Conservation (phyloP, 2,888 invertebrate genomes). For the Elysia crispata region DNA sequence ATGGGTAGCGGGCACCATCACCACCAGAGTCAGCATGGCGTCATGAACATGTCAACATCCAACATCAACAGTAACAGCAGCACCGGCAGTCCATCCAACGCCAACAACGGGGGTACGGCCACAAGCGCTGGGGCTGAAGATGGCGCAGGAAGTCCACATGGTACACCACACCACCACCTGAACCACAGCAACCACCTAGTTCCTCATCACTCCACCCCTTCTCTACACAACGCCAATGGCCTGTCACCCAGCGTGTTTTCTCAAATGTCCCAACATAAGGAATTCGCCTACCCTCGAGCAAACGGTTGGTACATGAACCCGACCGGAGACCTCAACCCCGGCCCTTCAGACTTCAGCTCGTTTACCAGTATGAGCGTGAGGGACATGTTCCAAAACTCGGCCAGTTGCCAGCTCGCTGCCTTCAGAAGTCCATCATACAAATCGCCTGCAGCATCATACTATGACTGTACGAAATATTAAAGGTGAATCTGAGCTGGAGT, state of each 20-base stretch:
- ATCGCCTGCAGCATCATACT: conserved; percentile 64
- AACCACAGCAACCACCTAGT: conserved; percentile 57
- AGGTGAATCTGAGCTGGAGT: background rate
- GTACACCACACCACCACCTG: conserved; percentile 58
- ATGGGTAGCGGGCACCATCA: conserved; percentile 27
- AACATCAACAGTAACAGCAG: conserved; percentile 50
- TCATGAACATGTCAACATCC: conserved; percentile 52
- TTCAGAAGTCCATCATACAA: conserved; percentile 69
- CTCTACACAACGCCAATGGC: conserved; percentile 60
- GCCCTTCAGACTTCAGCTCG: conserved; percentile 56
- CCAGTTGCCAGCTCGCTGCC: conserved; percentile 72
- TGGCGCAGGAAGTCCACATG: conserved; percentile 56
- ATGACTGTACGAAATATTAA: conserved; percentile 65
- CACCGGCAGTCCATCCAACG: conserved; percentile 18
- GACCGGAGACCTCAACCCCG: conserved; percentile 59
- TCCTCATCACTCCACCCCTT: conserved; percentile 55
- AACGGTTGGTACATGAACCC: conserved; percentile 70
- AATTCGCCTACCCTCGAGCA: conserved; percentile 59
- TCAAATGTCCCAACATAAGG: conserved; percentile 60
- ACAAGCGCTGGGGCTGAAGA: conserved; percentile 48
- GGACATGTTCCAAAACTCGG: conserved; percentile 55
- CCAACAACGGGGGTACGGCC: conserved; percentile 26
- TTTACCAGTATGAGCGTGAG: conserved; percentile 47
- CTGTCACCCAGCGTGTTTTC: conserved; percentile 66
- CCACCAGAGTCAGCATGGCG: conserved; percentile 40